Percentiles rank a stretch among this genome's conserved stretches.
These are phyloP conservation scores for Oasisia sp. DNA, from an alignment of 2,888 invertebrate species.

Conservation along the genomic window DNA sequence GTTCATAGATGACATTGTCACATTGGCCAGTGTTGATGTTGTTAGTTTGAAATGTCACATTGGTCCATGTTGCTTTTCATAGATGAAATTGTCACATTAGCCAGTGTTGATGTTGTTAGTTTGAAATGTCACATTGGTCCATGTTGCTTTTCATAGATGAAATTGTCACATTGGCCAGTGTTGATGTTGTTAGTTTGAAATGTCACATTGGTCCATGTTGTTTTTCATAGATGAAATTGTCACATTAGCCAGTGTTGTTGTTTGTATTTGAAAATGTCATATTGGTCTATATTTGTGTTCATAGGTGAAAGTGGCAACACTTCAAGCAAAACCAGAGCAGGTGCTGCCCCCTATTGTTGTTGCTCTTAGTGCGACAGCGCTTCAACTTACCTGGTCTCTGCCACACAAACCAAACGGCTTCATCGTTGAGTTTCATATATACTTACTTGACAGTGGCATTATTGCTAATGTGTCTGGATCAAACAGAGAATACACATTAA, in stretches of 20 bases:
- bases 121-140: too few relatives aligned
- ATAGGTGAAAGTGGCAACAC: slow-evolving; percentile 59
- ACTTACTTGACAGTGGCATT: slow-evolving; percentile 28
- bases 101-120: background rate
- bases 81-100: slow-evolving; percentile 45
- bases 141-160: slow-evolving; percentile 51
- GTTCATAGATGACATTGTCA: slow-evolving; percentile 44
- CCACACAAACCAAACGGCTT: slow-evolving; percentile 61
- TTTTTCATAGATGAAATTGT: slow-evolving; percentile 44
- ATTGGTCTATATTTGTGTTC: background rate
- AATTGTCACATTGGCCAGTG: too few relatives aligned
- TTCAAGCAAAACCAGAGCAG: slow-evolving; percentile 58
- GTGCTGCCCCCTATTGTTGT: slow-evolving; percentile 49
- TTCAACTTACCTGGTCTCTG: slow-evolving; percentile 48
- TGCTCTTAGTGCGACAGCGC: slow-evolving; percentile 45
- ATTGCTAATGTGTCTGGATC: slow-evolving; percentile 24
- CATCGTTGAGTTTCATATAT: slow-evolving; percentile 49
- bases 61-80: background rate
- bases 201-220: background rate
- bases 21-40: too few relatives aligned
- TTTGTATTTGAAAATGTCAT: background rate
- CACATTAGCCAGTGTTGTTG: too few relatives aligned
- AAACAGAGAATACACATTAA: slow-evolving; percentile 27
- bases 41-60: background rate
- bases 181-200: background rate